Evolutionary conservation across 1,140 invertebrate species (phyloP).

Genomic region (Leptinotarsa undecemlineata): DNA sequence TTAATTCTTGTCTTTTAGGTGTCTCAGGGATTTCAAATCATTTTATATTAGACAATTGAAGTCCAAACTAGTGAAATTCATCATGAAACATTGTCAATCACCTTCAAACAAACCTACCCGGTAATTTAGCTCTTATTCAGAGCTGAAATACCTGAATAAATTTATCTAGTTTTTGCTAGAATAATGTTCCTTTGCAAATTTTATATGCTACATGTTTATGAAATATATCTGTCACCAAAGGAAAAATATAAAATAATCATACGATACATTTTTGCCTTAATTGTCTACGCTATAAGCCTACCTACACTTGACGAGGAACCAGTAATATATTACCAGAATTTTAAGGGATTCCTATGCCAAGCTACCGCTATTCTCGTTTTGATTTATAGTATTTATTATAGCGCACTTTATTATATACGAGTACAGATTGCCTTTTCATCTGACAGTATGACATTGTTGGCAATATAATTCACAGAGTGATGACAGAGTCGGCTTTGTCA

Average conservation of each 20-base stretch:
- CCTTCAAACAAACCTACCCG: too few relatives aligned
- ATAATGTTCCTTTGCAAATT: too few relatives aligned
- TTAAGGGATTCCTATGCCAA: slow-evolving; percentile 7
- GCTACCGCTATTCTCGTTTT: neutral
- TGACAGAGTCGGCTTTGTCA: neutral
- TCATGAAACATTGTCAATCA: too few relatives aligned
- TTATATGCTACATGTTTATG: neutral
- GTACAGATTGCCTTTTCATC: slow-evolving; percentile 5
- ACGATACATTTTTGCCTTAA: neutral
- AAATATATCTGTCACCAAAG: neutral
- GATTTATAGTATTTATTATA: slow-evolving; percentile 7
- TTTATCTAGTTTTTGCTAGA: too few relatives aligned
- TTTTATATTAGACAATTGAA: too few relatives aligned
- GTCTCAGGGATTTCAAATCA: too few relatives aligned
- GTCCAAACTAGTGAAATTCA: too few relatives aligned
- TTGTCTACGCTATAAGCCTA: neutral
- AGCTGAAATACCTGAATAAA: too few relatives aligned
- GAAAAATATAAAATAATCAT: neutral
- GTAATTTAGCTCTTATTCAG: too few relatives aligned
- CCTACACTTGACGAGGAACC: neutral
- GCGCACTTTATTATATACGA: slow-evolving; percentile 1
- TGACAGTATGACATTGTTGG: neutral
- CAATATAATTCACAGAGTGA: neutral
- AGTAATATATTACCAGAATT: neutral
- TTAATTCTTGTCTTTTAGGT: too few relatives aligned